Base-by-base conservation (phyloP, 1,140 invertebrate genomes). In the Cephus cinctus region DNA sequence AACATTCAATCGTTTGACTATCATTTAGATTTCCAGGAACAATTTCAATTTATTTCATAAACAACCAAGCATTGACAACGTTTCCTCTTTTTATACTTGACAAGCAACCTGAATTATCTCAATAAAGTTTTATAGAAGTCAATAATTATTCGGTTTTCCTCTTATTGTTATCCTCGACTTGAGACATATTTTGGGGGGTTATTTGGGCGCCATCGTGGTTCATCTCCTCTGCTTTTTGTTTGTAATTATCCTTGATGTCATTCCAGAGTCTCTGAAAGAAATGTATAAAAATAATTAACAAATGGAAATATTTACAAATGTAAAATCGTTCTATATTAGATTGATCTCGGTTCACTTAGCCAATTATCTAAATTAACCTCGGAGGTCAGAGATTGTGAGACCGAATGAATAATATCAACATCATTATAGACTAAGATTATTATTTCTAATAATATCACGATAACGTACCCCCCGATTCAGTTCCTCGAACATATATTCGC, bases 401-500 rank as follows among this genome's bases (percentile, higher is more conserved):
- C 43, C 2, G 3, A 6, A 22, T 2, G 6, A 20, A 31, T 19
- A 31, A 14, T 20, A 43, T 43, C 21, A 6, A 8, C 22, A 43
- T 14, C 2, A 27, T 1, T 16, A 5, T 11, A 31, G 2, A 12
- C 6, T 32, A n/a, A 19, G 11, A 43, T 15, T n/a, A 11, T 8
- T 19, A 18, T 32, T 18, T 16, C 5, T 16, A 21, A 3, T 20
- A 6, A 2, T 32, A 21, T 18, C 9, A 5, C 21, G 5, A 14
- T 16, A n/a, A 48, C 46, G 38, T 30, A 48, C 46, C 12, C 38
- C 46, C 0, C 32, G 23, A 30, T 48, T 48, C 4, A 20, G 12
- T 35, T 32, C 41, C 18, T 48, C 38, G 19, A 48, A 48, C 15
- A 41, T 31, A 20, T 40, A 40, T 32, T 48, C 46, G 23, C 23